A percentile compares a stretch with the other conserved stretches of the same genome.
phyloP scores from a whole-genome alignment of 2,797 vertebrate species.

The Distichodus sexfasciatus region DNA sequence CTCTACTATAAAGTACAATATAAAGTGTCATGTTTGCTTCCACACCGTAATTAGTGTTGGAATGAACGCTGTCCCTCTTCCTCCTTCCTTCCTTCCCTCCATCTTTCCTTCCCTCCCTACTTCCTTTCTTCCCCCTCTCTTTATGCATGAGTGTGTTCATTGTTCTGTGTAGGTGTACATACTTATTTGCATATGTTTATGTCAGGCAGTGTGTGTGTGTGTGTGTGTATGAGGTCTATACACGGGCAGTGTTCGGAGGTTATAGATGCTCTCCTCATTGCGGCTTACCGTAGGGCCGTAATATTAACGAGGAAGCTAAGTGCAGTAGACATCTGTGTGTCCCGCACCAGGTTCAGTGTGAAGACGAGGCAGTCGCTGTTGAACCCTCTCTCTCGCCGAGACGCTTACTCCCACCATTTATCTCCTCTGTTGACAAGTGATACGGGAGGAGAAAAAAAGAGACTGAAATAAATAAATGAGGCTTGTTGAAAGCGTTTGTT shows the following conservation, averaged over 20 bases:
- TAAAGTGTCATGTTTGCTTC: conserved; percentile 10
- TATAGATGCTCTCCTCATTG: conserved; percentile 48
- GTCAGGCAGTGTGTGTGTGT: conserved; percentile 9
- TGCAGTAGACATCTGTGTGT: conserved; percentile 56
- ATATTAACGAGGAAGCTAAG: conserved; percentile 64
- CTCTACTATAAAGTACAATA: conserved; percentile 12
- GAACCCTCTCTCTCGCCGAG: conserved; percentile 42
- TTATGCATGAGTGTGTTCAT: not conserved
- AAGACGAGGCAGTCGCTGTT: conserved; percentile 41
- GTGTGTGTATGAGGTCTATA: conserved; percentile 37
- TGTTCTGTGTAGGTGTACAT: not conserved
- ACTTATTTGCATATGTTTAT: not conserved
- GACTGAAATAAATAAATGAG: conserved; percentile 25
- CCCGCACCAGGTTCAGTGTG: conserved; percentile 31
- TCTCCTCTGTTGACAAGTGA: conserved; percentile 46
- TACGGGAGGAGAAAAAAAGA: conserved; percentile 39
- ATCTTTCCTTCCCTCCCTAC: too few relatives aligned
- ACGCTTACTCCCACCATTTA: conserved; percentile 43
- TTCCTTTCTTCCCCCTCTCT: too few relatives aligned
- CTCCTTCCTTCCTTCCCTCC: too few relatives aligned
- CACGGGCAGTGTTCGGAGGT: conserved; percentile 39
- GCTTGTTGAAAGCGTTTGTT: conserved; percentile 36
- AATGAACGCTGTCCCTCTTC: conserved; percentile 14
- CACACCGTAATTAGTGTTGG: conserved; percentile 20
- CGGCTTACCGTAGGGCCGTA: conserved; percentile 56